Evolutionary conservation across 2,797 vertebrate species (phyloP), one percentile per base, ranked within the genome.

Genomic region (Phoeniculus purpureus): DNA sequence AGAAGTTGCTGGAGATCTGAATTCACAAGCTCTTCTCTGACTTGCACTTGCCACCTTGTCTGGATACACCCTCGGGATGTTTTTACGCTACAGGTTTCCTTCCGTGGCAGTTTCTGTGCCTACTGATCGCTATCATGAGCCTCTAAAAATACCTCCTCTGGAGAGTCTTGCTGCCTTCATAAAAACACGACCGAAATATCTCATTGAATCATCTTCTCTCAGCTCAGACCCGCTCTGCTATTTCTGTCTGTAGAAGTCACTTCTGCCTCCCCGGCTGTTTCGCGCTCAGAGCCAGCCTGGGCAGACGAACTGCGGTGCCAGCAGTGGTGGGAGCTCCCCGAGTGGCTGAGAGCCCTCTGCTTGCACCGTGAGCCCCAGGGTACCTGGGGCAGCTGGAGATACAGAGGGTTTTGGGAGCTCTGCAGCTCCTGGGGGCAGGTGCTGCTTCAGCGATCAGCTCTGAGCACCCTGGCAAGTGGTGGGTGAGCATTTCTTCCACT

Each of bases 71-170:
- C 56, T 1, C n/a, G 31, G 79, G 45, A 62, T 31, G 62, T 70
- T 80, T 96, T 95, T 87, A 89, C 43, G 34, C 84, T 21, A 19
- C 43, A 12, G 34, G 55, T 95, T 95, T 93, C 85, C 75, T 7
- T 21, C 66, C 4, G 23, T 60, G 21, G 48, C 81, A 81, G 12
- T 52, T 88, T 76, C 81, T 79, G n/a, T 40, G 54, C 79, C 61
- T 86, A 8, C 81, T 74, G 80, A 81, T 87, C 52, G 26, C 34
- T 81, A 77, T 51, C 8, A 32, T 10, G 37, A 75, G 76, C 61
- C 91, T 94, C 89, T 85, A 87, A 96, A 94, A 96, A 91, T 90
- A 92, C 50, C 59, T 83, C 61, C 80, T 80, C 22, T 2, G 62
- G 87, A 90, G 89, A 93, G 50, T 37, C 82, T 93, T 58, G 20